A percentile compares a stretch with the other conserved stretches of the same genome.
phyloP scores from a whole-genome alignment of 2,888 invertebrate genomes.

The Conomelus anceps region DNA sequence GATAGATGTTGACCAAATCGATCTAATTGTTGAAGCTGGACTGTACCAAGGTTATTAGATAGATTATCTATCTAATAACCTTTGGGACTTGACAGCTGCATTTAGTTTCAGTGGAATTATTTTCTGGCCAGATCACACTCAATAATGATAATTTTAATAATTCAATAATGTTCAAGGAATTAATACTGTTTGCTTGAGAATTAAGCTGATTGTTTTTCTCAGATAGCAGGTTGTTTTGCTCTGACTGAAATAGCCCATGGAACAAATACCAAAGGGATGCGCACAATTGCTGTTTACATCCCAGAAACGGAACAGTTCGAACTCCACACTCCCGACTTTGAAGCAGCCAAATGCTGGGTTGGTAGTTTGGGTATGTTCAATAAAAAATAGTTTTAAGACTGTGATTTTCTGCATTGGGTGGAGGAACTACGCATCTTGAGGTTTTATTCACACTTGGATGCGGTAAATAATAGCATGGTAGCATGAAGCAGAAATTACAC shows the following conservation, averaged over 20 bases:
- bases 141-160: too few species aligned
- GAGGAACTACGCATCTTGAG: neutral
- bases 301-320: slow-evolving; percentile 69
- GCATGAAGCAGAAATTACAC: neutral
- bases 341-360: slow-evolving; percentile 94
- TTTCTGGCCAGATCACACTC: too few species aligned
- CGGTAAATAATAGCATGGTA: too few species aligned
- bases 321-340: slow-evolving; percentile 86
- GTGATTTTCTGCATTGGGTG: neutral
- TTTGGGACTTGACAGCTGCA: neutral
- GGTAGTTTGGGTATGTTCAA: slow-evolving; percentile 70
- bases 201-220: slow-evolving; percentile 19
- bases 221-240: slow-evolving; percentile 71
- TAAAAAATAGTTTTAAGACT: neutral
- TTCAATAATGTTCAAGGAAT: neutral
- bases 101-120: neutral
- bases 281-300: slow-evolving; percentile 85
- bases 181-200: neutral
- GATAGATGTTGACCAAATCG: too few species aligned
- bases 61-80: too few species aligned
- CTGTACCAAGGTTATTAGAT: too few species aligned
- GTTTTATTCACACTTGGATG: neutral
- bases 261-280: slow-evolving; percentile 84
- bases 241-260: slow-evolving; percentile 93
- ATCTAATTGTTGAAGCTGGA: too few species aligned